Base-by-base conservation (phyloP, 2,888 invertebrate species). In the Cryptocephalus moraei region DNA sequence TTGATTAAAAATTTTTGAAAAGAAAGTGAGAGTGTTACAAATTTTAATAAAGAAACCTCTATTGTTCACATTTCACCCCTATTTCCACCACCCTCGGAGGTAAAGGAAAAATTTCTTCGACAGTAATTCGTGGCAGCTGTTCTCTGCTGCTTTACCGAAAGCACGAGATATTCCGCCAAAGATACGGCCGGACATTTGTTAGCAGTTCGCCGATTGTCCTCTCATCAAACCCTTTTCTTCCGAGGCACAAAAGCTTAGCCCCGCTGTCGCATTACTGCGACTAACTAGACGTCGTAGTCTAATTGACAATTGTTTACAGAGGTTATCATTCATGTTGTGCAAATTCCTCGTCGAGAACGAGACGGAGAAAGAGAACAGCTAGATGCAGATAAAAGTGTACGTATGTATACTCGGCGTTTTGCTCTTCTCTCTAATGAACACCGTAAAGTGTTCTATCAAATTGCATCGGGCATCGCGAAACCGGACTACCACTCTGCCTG, bases 231-330 rank as follows among this genome's bases (percentile, higher is more conserved):
- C 22, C 22, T 22, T 22, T 22, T 22, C 22, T 32, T 59, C 60
- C 61, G 63, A 58, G 64, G 59, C 66, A 68, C 67, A 68, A 66
- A 22, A 66, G 65, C 61, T 56, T 48, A 60, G 22, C 6, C 22
- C 22, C 22, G 22, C 66, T 66, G 67, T 67, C 66, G 65, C 64
- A 67, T 65, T 65, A 65, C 64, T 22, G 22, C 61, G 61, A 59
- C 67, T 69, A 68, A 68, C 67, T 68, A 65, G 69, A 68, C 56
- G 66, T 64, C 56, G 66, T 63, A 66, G 61, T 68, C 68, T 69
- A 70, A 69, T 69, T 69, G 68, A 69, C 68, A 68, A 70, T 69
- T 69, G 70, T 70, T 70, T 68, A 69, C 68, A 68, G 62, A 56
- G 62, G 67, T 68, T 67, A 69, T 69, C 68, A 68, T 68, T 69